phyloP scores from a whole-genome alignment of 2,888 invertebrate species.

The Epinotia brunnichana region DNA sequence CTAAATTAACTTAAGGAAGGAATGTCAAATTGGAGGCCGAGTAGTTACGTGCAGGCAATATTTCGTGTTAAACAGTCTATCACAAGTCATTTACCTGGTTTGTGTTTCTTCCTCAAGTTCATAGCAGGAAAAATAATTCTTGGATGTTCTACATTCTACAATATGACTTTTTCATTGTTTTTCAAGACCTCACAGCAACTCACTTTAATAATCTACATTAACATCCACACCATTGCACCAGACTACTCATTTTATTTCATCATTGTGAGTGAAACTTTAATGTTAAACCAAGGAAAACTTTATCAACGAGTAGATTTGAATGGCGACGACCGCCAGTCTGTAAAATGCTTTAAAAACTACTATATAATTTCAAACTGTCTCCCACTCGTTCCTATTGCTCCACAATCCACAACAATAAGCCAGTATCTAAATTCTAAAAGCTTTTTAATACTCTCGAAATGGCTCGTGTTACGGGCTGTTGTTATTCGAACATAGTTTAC shows the following conservation, averaged over 20 bases:
- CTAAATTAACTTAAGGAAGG: too few species aligned
- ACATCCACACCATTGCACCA: neutral
- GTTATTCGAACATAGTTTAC: slow-evolving; percentile 23
- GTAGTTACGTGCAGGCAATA: too few species aligned
- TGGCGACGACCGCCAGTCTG: neutral
- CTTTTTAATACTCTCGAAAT: slow-evolving; percentile 11
- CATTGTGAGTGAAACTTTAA: slow-evolving; percentile 20
- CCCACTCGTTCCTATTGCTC: neutral
- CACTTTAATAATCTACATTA: too few species aligned
- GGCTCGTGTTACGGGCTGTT: neutral
- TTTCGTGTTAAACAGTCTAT: neutral
- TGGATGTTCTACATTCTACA: neutral
- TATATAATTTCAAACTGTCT: slow-evolving; percentile 5
- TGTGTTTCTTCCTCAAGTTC: neutral
- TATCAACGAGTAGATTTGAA: slow-evolving; percentile 5
- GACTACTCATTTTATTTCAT: neutral
- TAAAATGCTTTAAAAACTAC: slow-evolving; percentile 4
- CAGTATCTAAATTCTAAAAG: neutral
- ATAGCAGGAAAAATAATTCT: neutral
- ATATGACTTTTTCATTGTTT: neutral
- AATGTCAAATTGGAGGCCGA: too few species aligned
- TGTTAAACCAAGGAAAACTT: slow-evolving; percentile 27
- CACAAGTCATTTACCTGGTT: neutral
- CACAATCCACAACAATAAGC: neutral
- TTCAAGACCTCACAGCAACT: neutral